A percentile compares a stretch with the other conserved stretches of the same genome.
These are phyloP conservation scores for Netelia melanura DNA, from an alignment of 2,888 invertebrate species.

Conservation along the genomic window DNA sequence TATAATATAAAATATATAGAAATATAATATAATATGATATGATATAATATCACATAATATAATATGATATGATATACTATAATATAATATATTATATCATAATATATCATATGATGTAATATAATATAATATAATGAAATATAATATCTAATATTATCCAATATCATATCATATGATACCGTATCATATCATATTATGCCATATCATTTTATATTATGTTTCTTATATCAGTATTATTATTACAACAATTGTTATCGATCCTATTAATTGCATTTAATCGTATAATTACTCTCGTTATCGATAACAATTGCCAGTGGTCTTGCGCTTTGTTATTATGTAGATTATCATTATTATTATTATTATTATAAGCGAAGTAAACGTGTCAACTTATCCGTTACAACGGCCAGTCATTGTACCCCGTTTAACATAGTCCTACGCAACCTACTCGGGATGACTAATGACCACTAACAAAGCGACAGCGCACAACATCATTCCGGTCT, in stretches of 20 bases:
- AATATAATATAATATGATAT: too few species aligned
- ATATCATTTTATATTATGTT: neutral
- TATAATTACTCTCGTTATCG: neutral
- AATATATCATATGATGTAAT: too few species aligned
- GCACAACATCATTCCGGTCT: neutral
- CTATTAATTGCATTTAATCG: neutral
- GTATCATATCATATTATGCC: neutral
- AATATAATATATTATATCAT: too few species aligned
- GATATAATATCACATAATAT: too few species aligned
- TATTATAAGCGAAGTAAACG: slow-evolving; percentile 1
- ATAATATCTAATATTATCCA: too few species aligned
- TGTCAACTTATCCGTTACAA: slow-evolving; percentile 27
- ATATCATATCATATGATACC: too few species aligned
- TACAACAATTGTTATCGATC: neutral
- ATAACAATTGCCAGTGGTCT: too few species aligned
- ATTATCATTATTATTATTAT: neutral
- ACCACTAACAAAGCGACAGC: slow-evolving; percentile 5
- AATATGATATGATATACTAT: too few species aligned
- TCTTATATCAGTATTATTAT: neutral
- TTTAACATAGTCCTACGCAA: neutral
- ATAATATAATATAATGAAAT: too few species aligned
- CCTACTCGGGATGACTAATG: slow-evolving; percentile 4
- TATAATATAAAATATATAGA: too few species aligned
- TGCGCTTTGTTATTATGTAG: neutral
- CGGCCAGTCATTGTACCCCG: slow-evolving; percentile 27